These are phyloP conservation scores for Pinna nobilis DNA, from an alignment of 1,140 invertebrate species.

Conservation along the genomic window DNA sequence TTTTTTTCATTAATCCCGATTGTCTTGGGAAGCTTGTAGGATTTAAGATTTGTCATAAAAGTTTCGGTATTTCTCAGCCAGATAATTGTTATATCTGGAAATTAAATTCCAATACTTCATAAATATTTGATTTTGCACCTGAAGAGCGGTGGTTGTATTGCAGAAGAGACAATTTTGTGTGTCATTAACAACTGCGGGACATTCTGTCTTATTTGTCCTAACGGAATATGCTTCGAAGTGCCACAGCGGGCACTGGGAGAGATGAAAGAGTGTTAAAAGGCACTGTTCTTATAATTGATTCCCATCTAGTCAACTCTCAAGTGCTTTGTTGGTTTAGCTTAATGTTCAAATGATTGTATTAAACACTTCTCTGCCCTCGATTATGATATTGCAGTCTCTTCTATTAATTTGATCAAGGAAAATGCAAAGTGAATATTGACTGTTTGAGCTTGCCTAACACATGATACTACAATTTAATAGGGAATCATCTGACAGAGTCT, in stretches of 20 bases:
- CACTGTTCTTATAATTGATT: conserved; percentile 24
- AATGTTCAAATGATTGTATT: conserved; percentile 29
- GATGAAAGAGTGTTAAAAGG: conserved; percentile 21
- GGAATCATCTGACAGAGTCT: too few species aligned
- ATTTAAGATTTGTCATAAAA: too few species aligned
- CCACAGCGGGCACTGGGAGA: conserved; percentile 6
- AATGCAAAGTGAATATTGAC: conserved; percentile 33
- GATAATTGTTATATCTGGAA: conserved; percentile 10
- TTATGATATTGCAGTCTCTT: conserved; percentile 29
- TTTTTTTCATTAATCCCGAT: too few species aligned
- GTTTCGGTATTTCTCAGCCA: too few species aligned
- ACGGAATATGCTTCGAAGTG: conserved; percentile 4
- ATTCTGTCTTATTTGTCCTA: conserved; percentile 11
- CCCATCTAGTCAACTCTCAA: conserved; percentile 12
- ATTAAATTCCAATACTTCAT: conserved; percentile 18
- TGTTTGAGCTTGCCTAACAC: conserved; percentile 1
- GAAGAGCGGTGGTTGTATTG: not conserved
- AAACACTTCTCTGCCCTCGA: conserved; percentile 26
- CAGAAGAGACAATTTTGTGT: not conserved
- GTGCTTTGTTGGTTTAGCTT: conserved; percentile 27
- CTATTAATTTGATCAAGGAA: conserved; percentile 42
- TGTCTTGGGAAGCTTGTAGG: too few species aligned
- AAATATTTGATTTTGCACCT: conserved; percentile 8
- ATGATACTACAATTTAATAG: too few species aligned
- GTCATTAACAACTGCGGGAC: not conserved